Percentiles rank a stretch among this genome's conserved stretches.
Conservation (phyloP, 2,888 invertebrate species). For the Lamellibrachia columna region DNA sequence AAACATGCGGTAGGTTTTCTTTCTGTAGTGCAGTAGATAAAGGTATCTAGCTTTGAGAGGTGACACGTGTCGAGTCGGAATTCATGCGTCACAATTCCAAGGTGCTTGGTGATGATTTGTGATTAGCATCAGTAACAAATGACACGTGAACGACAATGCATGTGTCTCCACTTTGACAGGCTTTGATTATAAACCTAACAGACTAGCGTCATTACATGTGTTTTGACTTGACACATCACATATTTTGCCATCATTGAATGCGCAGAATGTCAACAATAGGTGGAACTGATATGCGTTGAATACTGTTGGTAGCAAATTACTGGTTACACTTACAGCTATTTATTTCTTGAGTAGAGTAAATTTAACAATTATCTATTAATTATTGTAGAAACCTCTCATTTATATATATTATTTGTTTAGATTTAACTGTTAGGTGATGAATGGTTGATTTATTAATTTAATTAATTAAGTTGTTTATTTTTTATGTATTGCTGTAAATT, state of each 20-base stretch:
- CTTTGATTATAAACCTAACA: background rate
- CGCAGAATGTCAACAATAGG: background rate
- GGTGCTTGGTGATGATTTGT: background rate
- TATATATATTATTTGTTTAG: background rate
- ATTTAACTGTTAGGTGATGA: too few relatives aligned
- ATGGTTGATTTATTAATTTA: too few relatives aligned
- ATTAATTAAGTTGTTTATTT: too few relatives aligned
- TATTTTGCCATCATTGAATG: background rate
- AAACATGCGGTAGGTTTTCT: background rate
- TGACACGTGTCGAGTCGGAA: background rate
- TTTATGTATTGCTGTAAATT: too few relatives aligned
- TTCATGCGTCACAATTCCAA: background rate
- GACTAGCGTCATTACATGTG: slow-evolving; percentile 16
- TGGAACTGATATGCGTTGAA: background rate
- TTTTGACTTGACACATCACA: slow-evolving; percentile 16
- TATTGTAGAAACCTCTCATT: too few relatives aligned
- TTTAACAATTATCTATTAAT: too few relatives aligned
- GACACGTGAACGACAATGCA: slow-evolving; percentile 5
- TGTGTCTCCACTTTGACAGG: background rate
- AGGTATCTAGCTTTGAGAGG: slow-evolving; percentile 3
- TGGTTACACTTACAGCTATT: background rate
- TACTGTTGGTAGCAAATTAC: background rate
- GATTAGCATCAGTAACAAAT: slow-evolving; percentile 16
- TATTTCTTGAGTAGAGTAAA: too few relatives aligned
- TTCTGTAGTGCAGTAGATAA: background rate